Conservation (phyloP, 2,113 vertebrate species). For the Sisor rabdophorus region DNA sequence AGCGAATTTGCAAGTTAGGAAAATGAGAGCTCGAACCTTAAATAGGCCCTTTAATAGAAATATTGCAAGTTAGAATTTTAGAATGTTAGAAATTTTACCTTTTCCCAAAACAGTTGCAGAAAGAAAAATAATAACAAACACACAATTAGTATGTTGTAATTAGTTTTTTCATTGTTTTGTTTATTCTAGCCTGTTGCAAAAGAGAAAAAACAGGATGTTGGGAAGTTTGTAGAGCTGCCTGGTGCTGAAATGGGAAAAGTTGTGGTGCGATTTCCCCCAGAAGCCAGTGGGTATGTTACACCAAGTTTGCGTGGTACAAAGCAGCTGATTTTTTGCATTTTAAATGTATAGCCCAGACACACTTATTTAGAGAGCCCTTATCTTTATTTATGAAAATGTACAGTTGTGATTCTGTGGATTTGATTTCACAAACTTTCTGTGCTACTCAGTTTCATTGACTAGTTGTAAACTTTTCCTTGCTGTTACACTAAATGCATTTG, state of each 20-base stretch:
- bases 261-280: slow-evolving; percentile 94
- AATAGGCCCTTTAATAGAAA: background rate
- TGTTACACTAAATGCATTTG: background rate
- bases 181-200: slow-evolving; percentile 73
- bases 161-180: background rate
- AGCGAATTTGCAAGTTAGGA: background rate
- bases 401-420: too few species aligned
- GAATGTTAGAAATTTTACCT: background rate
- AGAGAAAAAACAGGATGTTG: slow-evolving; percentile 88
- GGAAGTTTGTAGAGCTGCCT: slow-evolving; percentile 95
- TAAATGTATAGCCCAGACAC: too few species aligned
- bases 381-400: too few species aligned
- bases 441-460: background rate
- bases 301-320: background rate
- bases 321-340: background rate
- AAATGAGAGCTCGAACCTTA: background rate
- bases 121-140: background rate
- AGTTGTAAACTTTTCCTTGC: background rate
- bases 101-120: background rate
- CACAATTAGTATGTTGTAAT: background rate
- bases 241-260: slow-evolving; percentile 96
- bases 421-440: background rate
- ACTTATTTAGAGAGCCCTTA: too few species aligned
- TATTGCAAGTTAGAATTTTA: background rate
- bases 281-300: slow-evolving; percentile 89